Conservation (phyloP, 2,888 invertebrate species). For the Cepaea hortensis region DNA sequence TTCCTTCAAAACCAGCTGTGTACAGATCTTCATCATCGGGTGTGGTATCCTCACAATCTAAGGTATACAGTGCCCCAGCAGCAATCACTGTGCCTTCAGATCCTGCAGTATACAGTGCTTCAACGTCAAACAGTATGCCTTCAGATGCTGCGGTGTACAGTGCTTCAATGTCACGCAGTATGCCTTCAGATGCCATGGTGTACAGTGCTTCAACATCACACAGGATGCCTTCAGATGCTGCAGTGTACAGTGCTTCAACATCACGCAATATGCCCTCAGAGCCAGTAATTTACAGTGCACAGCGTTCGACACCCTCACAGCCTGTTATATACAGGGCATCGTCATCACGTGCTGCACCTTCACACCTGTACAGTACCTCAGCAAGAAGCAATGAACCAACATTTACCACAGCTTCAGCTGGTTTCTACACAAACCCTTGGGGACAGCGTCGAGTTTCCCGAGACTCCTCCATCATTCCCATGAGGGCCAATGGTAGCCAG, state of each 20-base stretch:
- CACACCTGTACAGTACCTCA: neutral
- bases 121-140: neutral
- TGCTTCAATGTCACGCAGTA: too few relatives aligned
- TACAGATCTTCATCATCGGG: neutral
- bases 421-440: constrained; percentile 39
- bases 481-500: neutral
- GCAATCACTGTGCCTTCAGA: neutral
- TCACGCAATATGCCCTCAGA: neutral
- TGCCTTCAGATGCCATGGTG: too few relatives aligned
- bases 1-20: neutral
- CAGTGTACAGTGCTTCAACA: too few relatives aligned
- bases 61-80: neutral
- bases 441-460: constrained; percentile 38
- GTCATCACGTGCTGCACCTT: neutral
- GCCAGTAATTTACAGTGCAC: neutral
- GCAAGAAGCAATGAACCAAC: constrained; percentile 23
- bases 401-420: neutral
- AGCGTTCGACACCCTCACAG: neutral
- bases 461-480: neutral
- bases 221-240: too few relatives aligned
- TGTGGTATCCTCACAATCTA: neutral
- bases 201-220: too few relatives aligned
- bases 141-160: too few relatives aligned
- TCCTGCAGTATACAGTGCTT: neutral
- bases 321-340: neutral